phyloP scores from a whole-genome alignment of 2,888 invertebrate genomes.

The Entomobrya multifasciata region DNA sequence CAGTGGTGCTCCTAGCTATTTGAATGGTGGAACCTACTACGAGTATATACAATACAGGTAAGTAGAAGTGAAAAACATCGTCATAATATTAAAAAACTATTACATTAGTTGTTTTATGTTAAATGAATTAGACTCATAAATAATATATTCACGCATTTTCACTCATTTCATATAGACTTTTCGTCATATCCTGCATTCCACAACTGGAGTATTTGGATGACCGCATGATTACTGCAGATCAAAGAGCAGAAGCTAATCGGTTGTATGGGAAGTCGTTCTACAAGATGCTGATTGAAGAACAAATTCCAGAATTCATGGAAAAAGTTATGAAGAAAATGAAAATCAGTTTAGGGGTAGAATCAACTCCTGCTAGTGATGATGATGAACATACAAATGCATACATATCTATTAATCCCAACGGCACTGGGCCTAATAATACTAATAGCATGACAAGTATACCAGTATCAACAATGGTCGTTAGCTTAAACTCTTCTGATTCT shows the following conservation, averaged over 20 bases:
- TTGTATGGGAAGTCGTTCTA: conserved; percentile 82
- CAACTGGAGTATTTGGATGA: conserved; percentile 88
- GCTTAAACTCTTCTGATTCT: conserved; percentile 58
- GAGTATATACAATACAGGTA: conserved; percentile 90
- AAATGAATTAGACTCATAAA: no score
- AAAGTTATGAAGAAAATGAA: conserved; percentile 31
- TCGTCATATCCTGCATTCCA: conserved; percentile 88
- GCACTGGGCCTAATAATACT: background rate
- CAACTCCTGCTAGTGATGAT: background rate
- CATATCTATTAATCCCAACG: conserved; percentile 34
- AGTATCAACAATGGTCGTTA: conserved; percentile 33
- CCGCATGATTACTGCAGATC: conserved; percentile 86
- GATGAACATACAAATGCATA: no score
- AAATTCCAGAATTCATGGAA: conserved; percentile 72
- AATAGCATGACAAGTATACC: conserved; percentile 2
- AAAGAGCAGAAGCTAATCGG: conserved; percentile 85
- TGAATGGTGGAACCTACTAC: conserved; percentile 88
- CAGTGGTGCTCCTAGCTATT: conserved; percentile 88
- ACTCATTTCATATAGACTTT: conserved; percentile 83
- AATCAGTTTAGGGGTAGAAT: background rate
- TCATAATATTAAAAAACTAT: no score
- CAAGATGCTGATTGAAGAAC: conserved; percentile 70
- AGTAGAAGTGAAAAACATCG: conserved; percentile 68
- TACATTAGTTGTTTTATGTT: no score
- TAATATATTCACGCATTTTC: no score